Percentiles rank a stretch among this genome's conserved stretches.
phyloP scores from a whole-genome alignment of 2,113 vertebrate species.

The Vulpes ferrilata region DNA sequence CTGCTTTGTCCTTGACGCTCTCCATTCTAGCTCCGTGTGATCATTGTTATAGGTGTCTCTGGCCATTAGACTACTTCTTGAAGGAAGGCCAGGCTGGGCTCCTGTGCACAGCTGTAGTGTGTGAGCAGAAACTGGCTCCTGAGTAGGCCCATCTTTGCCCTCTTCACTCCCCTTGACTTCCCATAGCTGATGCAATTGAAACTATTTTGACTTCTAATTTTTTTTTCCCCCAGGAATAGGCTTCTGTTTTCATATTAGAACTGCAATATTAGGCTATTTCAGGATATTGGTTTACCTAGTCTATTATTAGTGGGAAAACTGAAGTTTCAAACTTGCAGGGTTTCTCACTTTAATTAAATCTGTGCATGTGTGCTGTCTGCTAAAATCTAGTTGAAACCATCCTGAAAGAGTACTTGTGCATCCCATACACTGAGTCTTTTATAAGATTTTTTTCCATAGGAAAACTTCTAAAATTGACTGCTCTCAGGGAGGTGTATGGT shows the following conservation, averaged over 20 bases:
- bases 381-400: neutral
- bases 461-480: neutral
- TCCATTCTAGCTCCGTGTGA: fast-evolving
- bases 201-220: neutral
- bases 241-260: neutral
- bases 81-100: neutral
- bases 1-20: neutral
- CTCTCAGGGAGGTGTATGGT: neutral
- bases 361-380: neutral
- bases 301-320: neutral
- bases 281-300: neutral
- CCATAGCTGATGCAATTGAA: neutral
- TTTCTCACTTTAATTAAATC: neutral
- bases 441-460: neutral
- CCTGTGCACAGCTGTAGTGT: neutral
- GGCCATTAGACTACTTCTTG: neutral
- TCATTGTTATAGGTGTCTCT: neutral
- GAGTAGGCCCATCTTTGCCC: fast-evolving
- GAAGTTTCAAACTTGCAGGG: neutral
- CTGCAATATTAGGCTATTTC: neutral
- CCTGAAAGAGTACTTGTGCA: neutral
- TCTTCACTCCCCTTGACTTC: neutral
- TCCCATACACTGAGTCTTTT: neutral
- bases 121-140: neutral
- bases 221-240: neutral